Base-by-base conservation (phyloP, 2,113 vertebrate species). In the Caranx melampygus region DNA sequence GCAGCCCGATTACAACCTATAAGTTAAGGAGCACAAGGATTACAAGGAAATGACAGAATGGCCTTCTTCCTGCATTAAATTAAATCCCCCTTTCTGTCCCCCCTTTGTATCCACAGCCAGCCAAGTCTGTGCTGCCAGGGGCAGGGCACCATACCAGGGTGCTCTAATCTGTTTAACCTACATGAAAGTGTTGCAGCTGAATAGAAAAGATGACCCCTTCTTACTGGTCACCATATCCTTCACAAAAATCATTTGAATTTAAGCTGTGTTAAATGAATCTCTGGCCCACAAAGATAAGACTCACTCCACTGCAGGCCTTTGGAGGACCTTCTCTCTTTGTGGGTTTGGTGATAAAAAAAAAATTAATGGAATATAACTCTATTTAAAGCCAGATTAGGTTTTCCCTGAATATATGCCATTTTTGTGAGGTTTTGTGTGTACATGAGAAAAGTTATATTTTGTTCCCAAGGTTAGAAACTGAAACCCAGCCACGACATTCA, bases 221-320 rank as follows among this genome's bases (percentile, higher is more conserved):
- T 63, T 60, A 49, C 37, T 72, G 82, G 61, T 71, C 65, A 75
- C 35, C 20, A 64, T 71, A 76, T 85, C 60, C 72, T 70, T 65
- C 45, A 80, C 6, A 73, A 83, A 83, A 86, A 81, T 79, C 31
- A 75, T 83, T 78, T 84, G 37, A 87, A 63, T 69, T 70, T 81
- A 69, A 78, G 73, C 59, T 75, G 12, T 57, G 6, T 67, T 79
- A 44, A 66, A 83, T 68, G 31, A 65, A 76, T 79, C 61, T 87
- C 82, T 89, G 82, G 33, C 57, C 52, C n/a, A 84, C 16, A 21
- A 55, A 84, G 91, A 92, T 91, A 92, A 90, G 81, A 78, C 21
- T 7, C 15, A 34, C 73, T 77, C 47, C 33, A 71, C 58, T 65
- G 72, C 70, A 84, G 57, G 74, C 40, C 59, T 66, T 75, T 63